Percentiles rank a stretch among this genome's conserved stretches.
These are phyloP conservation scores for Trematomus bernacchii DNA, from an alignment of 2,797 vertebrate genomes.

Conservation along the genomic window DNA sequence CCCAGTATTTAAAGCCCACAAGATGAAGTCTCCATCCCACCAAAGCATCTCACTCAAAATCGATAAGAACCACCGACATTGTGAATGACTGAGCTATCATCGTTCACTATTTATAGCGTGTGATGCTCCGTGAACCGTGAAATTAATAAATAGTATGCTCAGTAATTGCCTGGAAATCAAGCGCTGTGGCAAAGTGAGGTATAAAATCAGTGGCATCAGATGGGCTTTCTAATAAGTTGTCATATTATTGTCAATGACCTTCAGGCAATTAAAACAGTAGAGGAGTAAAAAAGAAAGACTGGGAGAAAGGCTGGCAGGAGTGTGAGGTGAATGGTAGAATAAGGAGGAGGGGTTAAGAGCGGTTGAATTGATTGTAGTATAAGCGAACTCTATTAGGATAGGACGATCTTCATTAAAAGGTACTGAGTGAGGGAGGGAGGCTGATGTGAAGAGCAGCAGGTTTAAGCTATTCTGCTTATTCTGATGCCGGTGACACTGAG, in stretches of 20 bases:
- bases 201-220: constrained; percentile 85
- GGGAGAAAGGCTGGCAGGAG: not conserved
- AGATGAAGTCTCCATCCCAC: constrained; percentile 63
- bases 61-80: constrained; percentile 79
- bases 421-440: constrained; percentile 46
- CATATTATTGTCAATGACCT: constrained; percentile 89
- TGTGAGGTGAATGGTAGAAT: constrained; percentile 32
- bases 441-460: constrained; percentile 36
- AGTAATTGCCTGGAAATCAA: constrained; percentile 87
- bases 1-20: constrained; percentile 46
- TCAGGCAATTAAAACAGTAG: constrained; percentile 86
- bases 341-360: constrained; percentile 71
- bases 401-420: constrained; percentile 75
- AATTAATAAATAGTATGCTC: constrained; percentile 90
- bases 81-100: constrained; percentile 84
- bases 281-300: constrained; percentile 59
- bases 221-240: constrained; percentile 87
- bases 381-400: constrained; percentile 68
- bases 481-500: constrained; percentile 41
- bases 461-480: constrained; percentile 54
- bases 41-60: constrained; percentile 79
- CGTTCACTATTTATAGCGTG: constrained; percentile 86
- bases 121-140: constrained; percentile 87
- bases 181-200: constrained; percentile 80
- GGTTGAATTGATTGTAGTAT: constrained; percentile 66